A percentile compares a stretch with the other conserved stretches of the same genome.
Evolutionary conservation across 2,113 vertebrate species (phyloP).

Genomic region (Synodontis membranacea): DNA sequence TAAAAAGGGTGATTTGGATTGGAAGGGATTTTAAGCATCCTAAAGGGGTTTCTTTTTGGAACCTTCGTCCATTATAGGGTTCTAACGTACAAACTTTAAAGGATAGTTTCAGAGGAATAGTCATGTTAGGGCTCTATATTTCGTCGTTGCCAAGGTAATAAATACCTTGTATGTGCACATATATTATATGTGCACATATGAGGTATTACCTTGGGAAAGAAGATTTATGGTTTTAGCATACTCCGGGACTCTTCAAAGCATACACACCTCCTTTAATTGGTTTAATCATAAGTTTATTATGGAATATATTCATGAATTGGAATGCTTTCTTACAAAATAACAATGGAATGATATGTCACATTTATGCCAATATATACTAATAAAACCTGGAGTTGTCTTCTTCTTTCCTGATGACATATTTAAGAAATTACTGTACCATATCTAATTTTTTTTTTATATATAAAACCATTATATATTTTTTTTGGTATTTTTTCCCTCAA

Average conservation of each 20-base stretch:
- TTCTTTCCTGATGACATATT: constrained; percentile 24
- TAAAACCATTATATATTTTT: constrained; percentile 31
- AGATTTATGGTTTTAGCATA: background rate
- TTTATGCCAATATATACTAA: constrained; percentile 38
- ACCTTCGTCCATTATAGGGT: background rate
- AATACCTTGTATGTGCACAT: too few species aligned
- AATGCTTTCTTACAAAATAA: constrained; percentile 55
- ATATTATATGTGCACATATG: too few species aligned
- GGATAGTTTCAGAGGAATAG: background rate
- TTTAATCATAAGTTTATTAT: constrained; percentile 48
- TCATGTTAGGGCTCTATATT: background rate
- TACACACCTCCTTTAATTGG: constrained; percentile 21
- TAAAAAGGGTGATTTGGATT: background rate
- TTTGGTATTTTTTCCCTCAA: constrained; percentile 45
- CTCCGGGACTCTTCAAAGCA: background rate
- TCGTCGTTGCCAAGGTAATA: too few species aligned
- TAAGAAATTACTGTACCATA: constrained; percentile 44
- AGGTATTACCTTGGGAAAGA: too few species aligned
- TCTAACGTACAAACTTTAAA: background rate
- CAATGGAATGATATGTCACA: constrained; percentile 52
- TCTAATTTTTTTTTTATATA: constrained; percentile 26
- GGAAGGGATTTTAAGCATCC: background rate
- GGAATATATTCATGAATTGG: constrained; percentile 48
- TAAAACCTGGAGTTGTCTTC: constrained; percentile 35
- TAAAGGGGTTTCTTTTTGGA: background rate